Evolutionary conservation across 2,113 vertebrate species (phyloP).

Genomic region (Centropus unirufus): DNA sequence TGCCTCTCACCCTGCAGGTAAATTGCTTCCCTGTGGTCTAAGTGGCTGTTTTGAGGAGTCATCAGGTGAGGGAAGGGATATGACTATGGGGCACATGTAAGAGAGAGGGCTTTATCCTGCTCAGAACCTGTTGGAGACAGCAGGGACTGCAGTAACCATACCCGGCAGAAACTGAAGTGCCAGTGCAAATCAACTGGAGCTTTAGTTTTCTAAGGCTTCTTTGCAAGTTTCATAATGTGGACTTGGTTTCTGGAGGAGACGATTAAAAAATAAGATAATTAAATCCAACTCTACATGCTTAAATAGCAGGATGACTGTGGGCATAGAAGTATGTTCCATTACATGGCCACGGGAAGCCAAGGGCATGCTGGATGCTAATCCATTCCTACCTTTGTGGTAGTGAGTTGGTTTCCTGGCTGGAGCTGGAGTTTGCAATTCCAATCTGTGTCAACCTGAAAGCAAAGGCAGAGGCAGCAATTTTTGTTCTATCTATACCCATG

Average conservation of each 20-base stretch:
- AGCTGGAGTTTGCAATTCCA: neutral
- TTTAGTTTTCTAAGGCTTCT: neutral
- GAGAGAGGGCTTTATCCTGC: neutral
- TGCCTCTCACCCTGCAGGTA: neutral
- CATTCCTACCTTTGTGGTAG: neutral
- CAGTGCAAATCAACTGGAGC: neutral
- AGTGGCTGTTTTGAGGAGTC: neutral
- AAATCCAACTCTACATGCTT: neutral
- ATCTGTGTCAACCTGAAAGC: neutral
- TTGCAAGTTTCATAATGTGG: neutral
- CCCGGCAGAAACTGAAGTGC: neutral
- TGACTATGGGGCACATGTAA: fast-evolving
- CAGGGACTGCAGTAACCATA: neutral
- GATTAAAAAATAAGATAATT: neutral
- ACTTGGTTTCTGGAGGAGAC: neutral
- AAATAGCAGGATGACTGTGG: neutral
- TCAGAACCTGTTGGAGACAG: neutral
- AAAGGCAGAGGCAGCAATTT: neutral
- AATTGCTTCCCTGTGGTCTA: neutral
- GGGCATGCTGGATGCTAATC: neutral
- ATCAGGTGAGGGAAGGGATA: neutral
- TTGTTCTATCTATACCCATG: neutral
- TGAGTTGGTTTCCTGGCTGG: neutral
- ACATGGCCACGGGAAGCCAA: neutral
- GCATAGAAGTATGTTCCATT: neutral